Percentiles rank a stretch among this genome's conserved stretches.
phyloP scores from a whole-genome alignment of 2,113 vertebrate genomes.

The Cettia cetti region DNA sequence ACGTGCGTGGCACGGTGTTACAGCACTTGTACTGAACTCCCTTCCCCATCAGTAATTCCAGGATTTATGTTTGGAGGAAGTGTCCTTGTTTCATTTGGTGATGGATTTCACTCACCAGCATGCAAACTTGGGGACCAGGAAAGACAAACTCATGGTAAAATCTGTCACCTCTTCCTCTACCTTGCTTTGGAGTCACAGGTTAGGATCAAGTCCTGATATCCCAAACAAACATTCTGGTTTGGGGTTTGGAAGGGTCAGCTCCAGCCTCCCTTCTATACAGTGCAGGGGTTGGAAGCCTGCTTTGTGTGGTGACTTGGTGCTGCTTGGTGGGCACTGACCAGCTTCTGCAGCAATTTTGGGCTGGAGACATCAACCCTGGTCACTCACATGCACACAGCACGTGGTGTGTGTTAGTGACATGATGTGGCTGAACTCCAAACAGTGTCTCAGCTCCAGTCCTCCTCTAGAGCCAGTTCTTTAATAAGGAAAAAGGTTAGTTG shows the following conservation, averaged over 20 bases:
- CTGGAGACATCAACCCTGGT: background rate
- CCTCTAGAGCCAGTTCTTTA: background rate
- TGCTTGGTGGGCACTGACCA: background rate
- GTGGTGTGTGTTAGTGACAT: background rate
- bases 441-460: background rate
- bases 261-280: fast-evolving
- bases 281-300: background rate
- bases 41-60: background rate
- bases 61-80: background rate
- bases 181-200: background rate
- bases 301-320: background rate
- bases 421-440: background rate
- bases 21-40: background rate
- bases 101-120: background rate
- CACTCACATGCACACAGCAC: fast-evolving
- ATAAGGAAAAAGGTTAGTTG: background rate
- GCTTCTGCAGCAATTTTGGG: background rate
- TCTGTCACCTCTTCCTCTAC: background rate
- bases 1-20: background rate
- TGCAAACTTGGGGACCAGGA: background rate
- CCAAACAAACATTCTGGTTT: background rate
- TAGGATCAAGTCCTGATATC: background rate
- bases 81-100: background rate
- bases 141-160: background rate
- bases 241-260: background rate